Evolutionary conservation across 2,797 vertebrate species (phyloP), one percentile per base, ranked within the genome.

Genomic region (Tolypeutes matacus): DNA sequence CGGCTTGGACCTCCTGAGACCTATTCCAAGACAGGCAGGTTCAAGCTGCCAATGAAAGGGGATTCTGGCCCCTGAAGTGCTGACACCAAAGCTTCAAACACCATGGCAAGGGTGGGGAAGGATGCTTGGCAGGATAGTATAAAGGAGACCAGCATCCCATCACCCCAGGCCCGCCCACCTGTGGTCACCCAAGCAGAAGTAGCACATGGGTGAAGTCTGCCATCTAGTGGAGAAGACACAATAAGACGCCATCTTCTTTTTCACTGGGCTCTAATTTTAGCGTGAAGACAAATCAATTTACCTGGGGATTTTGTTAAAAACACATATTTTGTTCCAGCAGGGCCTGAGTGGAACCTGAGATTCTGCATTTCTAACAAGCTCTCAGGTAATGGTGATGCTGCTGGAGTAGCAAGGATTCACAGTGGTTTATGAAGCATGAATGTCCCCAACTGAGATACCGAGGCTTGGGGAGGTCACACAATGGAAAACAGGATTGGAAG

Each of bases 171-270:
- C 6, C 0, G 0, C 1, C 36, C n/a, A 31, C 75, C 29, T 31
- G 65, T 11, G 64, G 69, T 27, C 2, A 6, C 14, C 10, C 1
- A 7, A 3, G 5, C 20, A 6, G 76, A 10, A 69, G 87, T 70
- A 3, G 46, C 51, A 34, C 4, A 0, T 0, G 0, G 92, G 64
- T 8, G 0, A 62, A 3, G 60, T 73, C 95, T 78, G 93, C 96
- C 97, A 94, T 20, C 96, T 96, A 92, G 94, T 92, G 96, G 94
- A 9, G 3, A 1, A 7, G 3, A 27, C 0, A 1, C 29, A 1
- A 6, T 18, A 56, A 56, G 18, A 56, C 18, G 18, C 53, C 11
- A 17, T n/a, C 14, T 31, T 6, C 42, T 2, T 3, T 13, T 6
- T 21, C 23, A 8, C 2, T 0, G 0, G 0, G 12, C 49, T 15